Percentiles rank a stretch among this genome's conserved stretches.
Evolutionary conservation across 2,113 vertebrate species (phyloP).

Genomic region (Anolis sagrei): DNA sequence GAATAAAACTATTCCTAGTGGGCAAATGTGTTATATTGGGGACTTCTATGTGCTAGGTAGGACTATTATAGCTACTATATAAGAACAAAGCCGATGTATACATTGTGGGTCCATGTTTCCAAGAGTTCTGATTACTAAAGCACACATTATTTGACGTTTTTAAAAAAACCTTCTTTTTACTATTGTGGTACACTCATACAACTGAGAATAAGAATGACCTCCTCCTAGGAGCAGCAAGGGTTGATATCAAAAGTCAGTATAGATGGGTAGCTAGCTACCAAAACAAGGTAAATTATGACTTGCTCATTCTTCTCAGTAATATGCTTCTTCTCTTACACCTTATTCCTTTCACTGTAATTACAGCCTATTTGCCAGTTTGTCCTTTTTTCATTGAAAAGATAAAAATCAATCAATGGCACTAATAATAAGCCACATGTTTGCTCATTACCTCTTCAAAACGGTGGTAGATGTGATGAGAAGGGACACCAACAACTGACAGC

Average conservation of each 20-base stretch:
- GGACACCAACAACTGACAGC: too few species aligned
- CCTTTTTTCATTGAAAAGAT: neutral
- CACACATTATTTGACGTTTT: neutral
- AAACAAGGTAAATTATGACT: neutral
- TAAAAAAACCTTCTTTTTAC: neutral
- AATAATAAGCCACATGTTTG: neutral
- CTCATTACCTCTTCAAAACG: neutral
- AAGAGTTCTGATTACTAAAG: neutral
- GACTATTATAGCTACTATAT: neutral
- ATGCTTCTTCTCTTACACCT: too few species aligned
- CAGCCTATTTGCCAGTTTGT: neutral
- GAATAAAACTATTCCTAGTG: neutral
- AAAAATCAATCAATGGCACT: neutral
- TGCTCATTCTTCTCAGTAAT: too few species aligned
- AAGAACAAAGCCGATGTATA: neutral
- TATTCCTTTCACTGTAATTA: neutral
- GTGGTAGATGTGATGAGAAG: neutral
- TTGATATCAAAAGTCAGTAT: too few species aligned
- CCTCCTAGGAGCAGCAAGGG: too few species aligned
- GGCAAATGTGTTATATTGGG: neutral
- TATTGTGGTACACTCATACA: neutral
- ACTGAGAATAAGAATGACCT: neutral
- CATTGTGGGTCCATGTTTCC: neutral
- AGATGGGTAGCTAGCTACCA: neutral
- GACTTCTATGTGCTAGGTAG: too few species aligned